Evolutionary conservation across 2,797 vertebrate species (phyloP).

Genomic region (Pangasius djambal): DNA sequence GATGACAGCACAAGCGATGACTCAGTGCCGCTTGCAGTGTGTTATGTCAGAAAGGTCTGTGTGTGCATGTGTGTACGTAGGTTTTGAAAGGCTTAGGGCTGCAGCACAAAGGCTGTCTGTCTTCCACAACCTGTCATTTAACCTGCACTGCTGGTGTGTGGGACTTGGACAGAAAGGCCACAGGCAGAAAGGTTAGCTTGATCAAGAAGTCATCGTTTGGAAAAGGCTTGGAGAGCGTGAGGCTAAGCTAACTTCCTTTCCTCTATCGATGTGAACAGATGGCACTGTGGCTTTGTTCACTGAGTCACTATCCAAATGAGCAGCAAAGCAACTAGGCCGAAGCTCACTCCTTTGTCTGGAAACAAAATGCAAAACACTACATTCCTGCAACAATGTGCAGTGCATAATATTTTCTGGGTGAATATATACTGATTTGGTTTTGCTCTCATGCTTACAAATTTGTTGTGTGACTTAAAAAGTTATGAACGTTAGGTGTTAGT

Average conservation of each 20-base stretch:
- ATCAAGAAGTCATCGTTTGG: constrained; percentile 70
- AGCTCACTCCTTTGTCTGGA: constrained; percentile 59
- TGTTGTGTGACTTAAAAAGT: neutral
- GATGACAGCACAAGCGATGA: constrained; percentile 41
- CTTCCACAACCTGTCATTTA: constrained; percentile 77
- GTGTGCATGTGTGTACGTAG: constrained; percentile 57
- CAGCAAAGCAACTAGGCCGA: constrained; percentile 69
- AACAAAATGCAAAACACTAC: constrained; percentile 24
- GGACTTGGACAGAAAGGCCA: constrained; percentile 62
- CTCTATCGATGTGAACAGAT: constrained; percentile 71
- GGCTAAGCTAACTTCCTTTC: constrained; percentile 47
- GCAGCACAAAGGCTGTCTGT: constrained; percentile 70
- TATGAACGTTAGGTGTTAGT: neutral
- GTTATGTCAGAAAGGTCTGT: constrained; percentile 35
- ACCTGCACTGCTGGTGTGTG: constrained; percentile 72
- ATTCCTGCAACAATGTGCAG: constrained; percentile 4
- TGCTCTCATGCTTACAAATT: neutral
- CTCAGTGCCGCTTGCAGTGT: constrained; percentile 23
- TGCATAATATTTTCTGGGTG: constrained; percentile 1
- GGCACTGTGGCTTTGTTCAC: constrained; percentile 62
- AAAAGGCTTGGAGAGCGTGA: constrained; percentile 59
- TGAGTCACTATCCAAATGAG: constrained; percentile 76
- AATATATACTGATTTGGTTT: neutral
- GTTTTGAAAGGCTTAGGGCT: constrained; percentile 75
- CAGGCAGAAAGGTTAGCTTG: constrained; percentile 72